These are phyloP conservation scores for Tamandua tetradactyla DNA, from an alignment of 2,797 vertebrate species.

Conservation along the genomic window DNA sequence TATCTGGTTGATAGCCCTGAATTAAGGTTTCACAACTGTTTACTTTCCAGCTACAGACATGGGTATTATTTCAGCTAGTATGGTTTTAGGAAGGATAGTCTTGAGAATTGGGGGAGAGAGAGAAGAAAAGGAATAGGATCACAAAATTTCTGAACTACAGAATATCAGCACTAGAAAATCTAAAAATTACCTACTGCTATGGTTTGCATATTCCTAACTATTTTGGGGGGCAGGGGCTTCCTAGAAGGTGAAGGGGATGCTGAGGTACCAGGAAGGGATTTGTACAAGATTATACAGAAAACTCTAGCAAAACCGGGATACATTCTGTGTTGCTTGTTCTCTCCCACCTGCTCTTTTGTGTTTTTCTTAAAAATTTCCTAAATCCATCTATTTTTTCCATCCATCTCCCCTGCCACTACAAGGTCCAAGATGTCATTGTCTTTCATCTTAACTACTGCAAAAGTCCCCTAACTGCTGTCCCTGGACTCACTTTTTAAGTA, in stretches of 20 bases:
- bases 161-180: not conserved
- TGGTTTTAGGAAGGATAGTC: constrained; percentile 48
- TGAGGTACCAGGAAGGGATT: not conserved
- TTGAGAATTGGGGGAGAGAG: not conserved
- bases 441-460: not conserved
- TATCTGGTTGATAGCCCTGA: constrained; percentile 54
- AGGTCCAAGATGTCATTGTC: not conserved
- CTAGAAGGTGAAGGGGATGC: not conserved
- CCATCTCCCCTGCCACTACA: not conserved
- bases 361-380: constrained; percentile 18
- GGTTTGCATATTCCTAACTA: not conserved
- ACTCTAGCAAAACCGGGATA: not conserved
- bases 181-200: not conserved
- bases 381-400: not conserved
- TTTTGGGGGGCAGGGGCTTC: not conserved
- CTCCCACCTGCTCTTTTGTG: not conserved
- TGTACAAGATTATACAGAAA: not conserved
- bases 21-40: constrained; percentile 62
- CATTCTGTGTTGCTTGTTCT: not conserved
- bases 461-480: not conserved
- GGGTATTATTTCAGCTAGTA: constrained; percentile 47
- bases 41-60: constrained; percentile 57
- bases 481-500: not conserved
- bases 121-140: not conserved
- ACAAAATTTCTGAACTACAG: constrained; percentile 22